Conservation (phyloP, 1,140 invertebrate species). For the Atopsyche davidsoni region DNA sequence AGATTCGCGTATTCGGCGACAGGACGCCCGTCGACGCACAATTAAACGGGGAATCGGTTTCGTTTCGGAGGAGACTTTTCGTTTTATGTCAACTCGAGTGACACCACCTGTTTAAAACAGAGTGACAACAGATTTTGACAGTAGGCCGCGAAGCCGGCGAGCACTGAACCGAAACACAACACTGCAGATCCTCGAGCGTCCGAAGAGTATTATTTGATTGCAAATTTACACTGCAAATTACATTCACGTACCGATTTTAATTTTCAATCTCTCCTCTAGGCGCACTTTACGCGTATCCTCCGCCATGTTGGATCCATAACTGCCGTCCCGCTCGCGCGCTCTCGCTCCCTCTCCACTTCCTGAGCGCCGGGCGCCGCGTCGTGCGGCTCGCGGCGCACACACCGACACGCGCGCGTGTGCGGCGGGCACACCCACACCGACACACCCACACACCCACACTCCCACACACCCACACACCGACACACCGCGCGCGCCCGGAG, state of each 20-base stretch:
- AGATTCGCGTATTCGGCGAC: neutral
- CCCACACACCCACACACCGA: neutral
- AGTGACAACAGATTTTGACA: slow-evolving; percentile 19
- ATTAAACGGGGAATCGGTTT: neutral
- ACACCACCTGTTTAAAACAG: slow-evolving; percentile 22
- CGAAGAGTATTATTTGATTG: slow-evolving; percentile 8
- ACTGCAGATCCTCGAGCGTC: slow-evolving; percentile 7
- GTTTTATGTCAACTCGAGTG: slow-evolving; percentile 19
- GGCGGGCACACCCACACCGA: neutral
- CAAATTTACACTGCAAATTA: slow-evolving; percentile 25
- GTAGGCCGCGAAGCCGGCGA: slow-evolving; percentile 31
- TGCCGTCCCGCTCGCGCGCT: slow-evolving; percentile 47
- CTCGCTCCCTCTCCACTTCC: slow-evolving; percentile 11
- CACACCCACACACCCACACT: no score
- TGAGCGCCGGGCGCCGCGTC: slow-evolving; percentile 2
- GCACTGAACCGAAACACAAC: slow-evolving; percentile 30
- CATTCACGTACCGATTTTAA: slow-evolving; percentile 72
- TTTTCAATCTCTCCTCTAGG: slow-evolving; percentile 79
- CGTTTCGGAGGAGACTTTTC: slow-evolving; percentile 9
- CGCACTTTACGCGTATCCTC: slow-evolving; percentile 76
- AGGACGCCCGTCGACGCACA: neutral
- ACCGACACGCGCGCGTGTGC: neutral
- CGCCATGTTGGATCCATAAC: slow-evolving; percentile 79
- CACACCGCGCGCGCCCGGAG: neutral
- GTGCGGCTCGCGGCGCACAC: neutral